These are phyloP conservation scores for Melanophora roralis DNA, from an alignment of 2,888 invertebrate species.

Conservation along the genomic window DNA sequence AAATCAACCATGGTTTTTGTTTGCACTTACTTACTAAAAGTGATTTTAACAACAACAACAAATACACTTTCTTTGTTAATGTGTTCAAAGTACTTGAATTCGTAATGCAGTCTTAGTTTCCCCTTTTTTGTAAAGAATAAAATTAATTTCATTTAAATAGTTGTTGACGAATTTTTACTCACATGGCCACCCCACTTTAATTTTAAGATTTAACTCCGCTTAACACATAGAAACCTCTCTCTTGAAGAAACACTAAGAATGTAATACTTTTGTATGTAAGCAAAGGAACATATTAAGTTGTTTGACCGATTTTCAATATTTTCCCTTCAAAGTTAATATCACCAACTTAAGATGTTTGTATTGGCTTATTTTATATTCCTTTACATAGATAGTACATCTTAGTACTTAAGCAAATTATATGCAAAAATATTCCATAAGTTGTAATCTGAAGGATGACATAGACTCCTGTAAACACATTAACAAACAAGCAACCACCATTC, in stretches of 20 bases:
- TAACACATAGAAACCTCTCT: slow-evolving; percentile 11
- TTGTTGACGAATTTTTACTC: no score
- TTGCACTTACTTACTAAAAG: no score
- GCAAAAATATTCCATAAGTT: slow-evolving; percentile 34
- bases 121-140: background rate
- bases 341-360: slow-evolving; percentile 30
- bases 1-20: no score
- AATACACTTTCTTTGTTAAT: no score
- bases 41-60: no score
- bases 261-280: background rate
- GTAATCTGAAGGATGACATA: slow-evolving; percentile 46
- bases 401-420: background rate
- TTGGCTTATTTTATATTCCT: slow-evolving; percentile 14
- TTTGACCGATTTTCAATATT: slow-evolving; percentile 37
- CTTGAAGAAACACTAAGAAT: background rate
- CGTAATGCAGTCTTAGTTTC: no score
- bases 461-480: background rate
- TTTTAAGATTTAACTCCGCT: background rate
- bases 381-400: background rate
- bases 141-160: background rate
- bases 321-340: background rate
- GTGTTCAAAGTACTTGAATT: no score
- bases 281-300: slow-evolving; percentile 31
- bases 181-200: slow-evolving; percentile 32
- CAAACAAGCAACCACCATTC: background rate